These are phyloP conservation scores for Pseudochirops corinnae DNA, from an alignment of 2,797 vertebrate genomes.

Conservation along the genomic window DNA sequence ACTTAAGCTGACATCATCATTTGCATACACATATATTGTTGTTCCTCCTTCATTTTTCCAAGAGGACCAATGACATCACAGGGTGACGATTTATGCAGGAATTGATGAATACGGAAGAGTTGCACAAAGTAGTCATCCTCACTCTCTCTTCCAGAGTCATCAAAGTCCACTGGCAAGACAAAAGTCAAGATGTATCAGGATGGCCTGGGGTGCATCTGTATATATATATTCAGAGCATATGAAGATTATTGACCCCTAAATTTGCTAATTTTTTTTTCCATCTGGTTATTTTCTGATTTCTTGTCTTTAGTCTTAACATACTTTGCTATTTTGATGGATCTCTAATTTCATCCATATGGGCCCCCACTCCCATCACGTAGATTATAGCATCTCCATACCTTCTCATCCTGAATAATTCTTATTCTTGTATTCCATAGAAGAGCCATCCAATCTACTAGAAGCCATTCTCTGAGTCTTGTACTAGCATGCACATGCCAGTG, in stretches of 20 bases:
- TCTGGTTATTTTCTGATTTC: background rate
- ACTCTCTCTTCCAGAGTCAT: background rate
- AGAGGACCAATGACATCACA: background rate
- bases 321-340: background rate
- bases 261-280: background rate
- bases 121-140: background rate
- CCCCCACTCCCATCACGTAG: background rate
- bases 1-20: background rate
- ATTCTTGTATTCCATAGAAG: background rate
- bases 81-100: background rate
- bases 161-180: background rate
- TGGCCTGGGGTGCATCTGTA: background rate
- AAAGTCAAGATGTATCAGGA: too few relatives aligned
- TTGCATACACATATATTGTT: background rate
- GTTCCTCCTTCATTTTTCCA: background rate
- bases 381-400: background rate
- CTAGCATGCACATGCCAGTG: background rate
- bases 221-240: background rate
- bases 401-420: background rate
- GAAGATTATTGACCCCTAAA: background rate
- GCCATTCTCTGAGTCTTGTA: background rate
- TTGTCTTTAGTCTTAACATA: background rate
- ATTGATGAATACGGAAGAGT: background rate
- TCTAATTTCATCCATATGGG: background rate
- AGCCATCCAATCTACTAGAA: background rate